Conservation (phyloP, 2,888 invertebrate genomes). For the Steinernema carpocapsae region DNA sequence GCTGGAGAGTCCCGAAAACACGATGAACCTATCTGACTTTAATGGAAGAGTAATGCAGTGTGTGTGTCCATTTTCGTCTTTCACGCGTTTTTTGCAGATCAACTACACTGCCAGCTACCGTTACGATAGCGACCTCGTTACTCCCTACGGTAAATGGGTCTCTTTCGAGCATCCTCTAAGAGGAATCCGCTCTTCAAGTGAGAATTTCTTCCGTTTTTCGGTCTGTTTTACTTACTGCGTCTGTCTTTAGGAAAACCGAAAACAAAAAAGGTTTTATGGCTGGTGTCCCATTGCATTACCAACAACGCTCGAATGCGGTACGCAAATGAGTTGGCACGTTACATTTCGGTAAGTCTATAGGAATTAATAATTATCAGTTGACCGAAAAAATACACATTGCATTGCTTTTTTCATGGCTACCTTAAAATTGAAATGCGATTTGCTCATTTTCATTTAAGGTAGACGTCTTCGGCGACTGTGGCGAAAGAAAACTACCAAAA, state of each 20-base stretch:
- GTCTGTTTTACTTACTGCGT: no score
- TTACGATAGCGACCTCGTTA: slow-evolving; percentile 43
- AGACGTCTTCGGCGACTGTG: slow-evolving; percentile 46
- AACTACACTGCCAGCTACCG: slow-evolving; percentile 50
- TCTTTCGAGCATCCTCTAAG: not conserved
- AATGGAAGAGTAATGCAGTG: slow-evolving; percentile 42
- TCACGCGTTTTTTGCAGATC: slow-evolving; percentile 38
- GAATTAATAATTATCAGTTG: not conserved
- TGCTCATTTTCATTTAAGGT: no score
- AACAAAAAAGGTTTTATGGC: slow-evolving; percentile 45
- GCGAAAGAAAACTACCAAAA: not conserved
- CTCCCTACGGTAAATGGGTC: slow-evolving; percentile 46
- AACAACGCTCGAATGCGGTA: slow-evolving; percentile 40
- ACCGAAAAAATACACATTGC: not conserved
- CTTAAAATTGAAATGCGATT: no score
- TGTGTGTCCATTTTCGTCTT: not conserved
- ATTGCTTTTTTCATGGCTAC: no score
- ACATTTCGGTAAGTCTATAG: slow-evolving; percentile 37
- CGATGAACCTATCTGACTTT: slow-evolving; percentile 38
- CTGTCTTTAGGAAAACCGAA: slow-evolving; percentile 9
- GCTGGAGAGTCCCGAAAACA: slow-evolving; percentile 46
- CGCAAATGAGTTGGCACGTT: slow-evolving; percentile 37
- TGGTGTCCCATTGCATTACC: slow-evolving; percentile 57
- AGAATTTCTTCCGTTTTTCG: not conserved
- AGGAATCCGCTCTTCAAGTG: no score